Evolutionary conservation across 2,888 invertebrate genomes (phyloP), one percentile per base, ranked within the genome.

Genomic region (Hermaeophaga mercurialis): DNA sequence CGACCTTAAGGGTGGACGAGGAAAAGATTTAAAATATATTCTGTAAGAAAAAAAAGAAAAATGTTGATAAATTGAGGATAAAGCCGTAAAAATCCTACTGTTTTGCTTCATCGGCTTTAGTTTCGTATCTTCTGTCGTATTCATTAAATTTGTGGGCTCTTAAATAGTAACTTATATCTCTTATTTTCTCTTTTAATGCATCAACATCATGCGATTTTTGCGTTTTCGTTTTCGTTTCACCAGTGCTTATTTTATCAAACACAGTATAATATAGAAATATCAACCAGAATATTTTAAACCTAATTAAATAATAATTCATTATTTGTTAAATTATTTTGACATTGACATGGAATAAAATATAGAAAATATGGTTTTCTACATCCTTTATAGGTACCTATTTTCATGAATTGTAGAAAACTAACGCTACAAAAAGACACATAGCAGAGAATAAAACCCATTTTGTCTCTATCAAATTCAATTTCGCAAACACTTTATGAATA

Each of bases 61-160:
- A 4, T 17, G 8, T 2, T 15, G 15, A 15, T 4, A 8, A 54
- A 28, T 28, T 33, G 17, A 11, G 12, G 26, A 19, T 14, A 8
- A 34, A 4, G 24, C 4, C 1, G 12, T 28, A 28, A 44, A 15
- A 28, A 4, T 6, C 39, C 38, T 52, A 67, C 64, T 68, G 69
- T 17, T 65, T 59, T 8, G 73, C 73, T 17, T 57, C 62, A 9
- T 54, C 49, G 1, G 61, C 59, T 46, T 66, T 58, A 2, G 62
- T 64, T 50, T 72, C 68, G 66, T 79, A 78, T 68, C 80, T 76
- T 50, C 82, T 78, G 72, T 87, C 86, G 75, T 81, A 85, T 68
- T 85, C 85, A 65, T 82, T 83, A 69, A 86, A 86, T 75, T 86
- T 87, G 67, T 85, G 81, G 28, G 81, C 78, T 41, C 86, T 77